Percentiles rank a stretch among this genome's conserved stretches.
Evolutionary conservation across 2,888 invertebrate genomes (phyloP).

Genomic region (Ypsolopha sequella): DNA sequence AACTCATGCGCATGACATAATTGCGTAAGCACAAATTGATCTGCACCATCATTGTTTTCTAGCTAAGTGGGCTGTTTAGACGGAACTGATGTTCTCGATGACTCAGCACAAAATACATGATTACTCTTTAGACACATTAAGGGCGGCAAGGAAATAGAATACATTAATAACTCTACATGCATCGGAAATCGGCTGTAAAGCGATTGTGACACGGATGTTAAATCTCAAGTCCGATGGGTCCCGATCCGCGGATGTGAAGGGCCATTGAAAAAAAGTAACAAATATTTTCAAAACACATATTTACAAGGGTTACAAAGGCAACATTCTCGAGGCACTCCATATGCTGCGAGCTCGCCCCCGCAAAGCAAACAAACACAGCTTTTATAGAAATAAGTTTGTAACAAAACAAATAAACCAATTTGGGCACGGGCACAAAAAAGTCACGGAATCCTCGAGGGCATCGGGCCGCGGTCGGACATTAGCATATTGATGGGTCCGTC

Average conservation of each 20-base stretch:
- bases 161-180: background rate
- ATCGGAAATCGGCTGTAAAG: background rate
- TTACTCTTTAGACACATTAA: slow-evolving; percentile 24
- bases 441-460: slow-evolving; percentile 32
- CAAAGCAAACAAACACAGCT: slow-evolving; percentile 53
- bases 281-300: slow-evolving; percentile 16
- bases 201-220: slow-evolving; percentile 14
- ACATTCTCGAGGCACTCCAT: slow-evolving; percentile 25
- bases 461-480: slow-evolving; percentile 45
- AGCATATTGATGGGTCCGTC: slow-evolving; percentile 63
- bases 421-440: slow-evolving; percentile 51
- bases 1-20: slow-evolving; percentile 2
- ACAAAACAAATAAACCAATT: slow-evolving; percentile 68
- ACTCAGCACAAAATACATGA: slow-evolving; percentile 25
- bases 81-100: slow-evolving; percentile 21
- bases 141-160: slow-evolving; percentile 26
- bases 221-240: slow-evolving; percentile 6
- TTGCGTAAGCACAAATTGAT: slow-evolving; percentile 22
- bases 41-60: slow-evolving; percentile 18
- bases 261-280: background rate
- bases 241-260: background rate
- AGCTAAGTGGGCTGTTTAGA: slow-evolving; percentile 28
- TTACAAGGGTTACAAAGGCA: slow-evolving; percentile 11
- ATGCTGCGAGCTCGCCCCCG: slow-evolving; percentile 37
- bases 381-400: slow-evolving; percentile 51